Base-by-base conservation (phyloP, 1,140 invertebrate species). In the Medauroidea extradentata region DNA sequence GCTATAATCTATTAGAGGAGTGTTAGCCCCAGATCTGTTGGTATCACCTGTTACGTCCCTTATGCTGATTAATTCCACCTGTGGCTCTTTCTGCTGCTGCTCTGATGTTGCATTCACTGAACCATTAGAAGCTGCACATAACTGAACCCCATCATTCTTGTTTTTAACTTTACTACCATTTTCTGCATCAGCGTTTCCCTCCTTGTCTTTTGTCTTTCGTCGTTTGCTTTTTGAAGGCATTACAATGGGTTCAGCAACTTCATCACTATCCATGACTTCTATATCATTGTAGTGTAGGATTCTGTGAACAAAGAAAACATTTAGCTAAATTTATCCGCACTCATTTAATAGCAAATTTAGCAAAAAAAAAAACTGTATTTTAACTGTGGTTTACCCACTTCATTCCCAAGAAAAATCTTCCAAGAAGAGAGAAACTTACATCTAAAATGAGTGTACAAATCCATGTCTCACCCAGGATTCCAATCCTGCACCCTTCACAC, bases 251-350 rank as follows among this genome's bases (percentile, higher is more conserved):
- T 77, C 75, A 25, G 29, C 43, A 13, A 78, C 77, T 1, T 83
- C 81, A 2, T 83, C 78, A 46, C 83, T 82, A 4, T 85, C 85
- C 62, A 80, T 79, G 27, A 83, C 78, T 61, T 85, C 81, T 25
- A 89, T 79, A 65, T 89, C 85, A 68, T 87, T 82, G 60, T 85
- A 84, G 67, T 84, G 81, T 7, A 90, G 73, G 46, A 90, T 78
- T 68, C 87, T 89, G 70, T 19, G 19, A 76, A 75, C 53, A 41
- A 60, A 14, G 57, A 19, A 43, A 60, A 49, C 0, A 61, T 4
- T 21, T 24, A 63, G 66, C 70, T 64, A 87, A 85, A 82, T 83
- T 67, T 83, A 84, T 14, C 83, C 77, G 69, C 90, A 89, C 56
- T 81, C 82, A 63, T 77, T 81, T 49, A 80, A 80, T 57, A 88